Evolutionary conservation across 2,888 invertebrate species (phyloP).

Genomic region (Chloromyia formosa): DNA sequence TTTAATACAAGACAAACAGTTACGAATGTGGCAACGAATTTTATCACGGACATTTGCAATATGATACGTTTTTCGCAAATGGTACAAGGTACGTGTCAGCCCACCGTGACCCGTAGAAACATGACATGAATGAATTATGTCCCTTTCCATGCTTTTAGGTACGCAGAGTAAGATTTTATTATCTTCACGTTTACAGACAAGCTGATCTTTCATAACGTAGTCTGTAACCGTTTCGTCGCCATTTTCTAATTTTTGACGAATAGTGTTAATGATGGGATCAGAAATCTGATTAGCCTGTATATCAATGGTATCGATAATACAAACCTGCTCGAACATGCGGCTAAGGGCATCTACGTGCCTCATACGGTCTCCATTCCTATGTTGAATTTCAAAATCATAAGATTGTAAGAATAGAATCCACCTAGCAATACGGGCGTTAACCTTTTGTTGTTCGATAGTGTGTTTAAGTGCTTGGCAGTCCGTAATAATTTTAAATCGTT

Average conservation of each 20-base stretch:
- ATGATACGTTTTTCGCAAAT: slow-evolving; percentile 52
- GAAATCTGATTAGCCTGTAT: slow-evolving; percentile 42
- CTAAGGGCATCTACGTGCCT: slow-evolving; percentile 55
- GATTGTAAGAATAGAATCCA: slow-evolving; percentile 44
- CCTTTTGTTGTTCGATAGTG: slow-evolving; percentile 47
- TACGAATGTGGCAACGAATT: neutral
- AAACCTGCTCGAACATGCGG: slow-evolving; percentile 47
- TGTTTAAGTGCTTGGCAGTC: slow-evolving; percentile 54
- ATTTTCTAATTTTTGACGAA: neutral
- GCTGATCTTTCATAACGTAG: neutral
- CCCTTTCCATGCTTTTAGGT: slow-evolving; percentile 20
- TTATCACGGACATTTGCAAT: slow-evolving; percentile 47
- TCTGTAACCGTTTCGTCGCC: neutral
- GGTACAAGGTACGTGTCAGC: slow-evolving; percentile 51
- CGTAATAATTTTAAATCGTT: slow-evolving; percentile 54
- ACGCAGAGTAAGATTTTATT: slow-evolving; percentile 27
- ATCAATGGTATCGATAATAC: slow-evolving; percentile 52
- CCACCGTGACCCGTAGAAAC: slow-evolving; percentile 54
- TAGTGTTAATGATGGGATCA: neutral
- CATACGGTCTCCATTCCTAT: slow-evolving; percentile 52
- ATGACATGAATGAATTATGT: slow-evolving; percentile 49
- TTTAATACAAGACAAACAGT: neutral
- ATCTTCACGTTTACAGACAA: slow-evolving; percentile 19
- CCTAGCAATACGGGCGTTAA: no score
- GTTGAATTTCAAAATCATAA: slow-evolving; percentile 52